Conservation (phyloP, 1,140 invertebrate species). For the Zaprionus africanus region DNA sequence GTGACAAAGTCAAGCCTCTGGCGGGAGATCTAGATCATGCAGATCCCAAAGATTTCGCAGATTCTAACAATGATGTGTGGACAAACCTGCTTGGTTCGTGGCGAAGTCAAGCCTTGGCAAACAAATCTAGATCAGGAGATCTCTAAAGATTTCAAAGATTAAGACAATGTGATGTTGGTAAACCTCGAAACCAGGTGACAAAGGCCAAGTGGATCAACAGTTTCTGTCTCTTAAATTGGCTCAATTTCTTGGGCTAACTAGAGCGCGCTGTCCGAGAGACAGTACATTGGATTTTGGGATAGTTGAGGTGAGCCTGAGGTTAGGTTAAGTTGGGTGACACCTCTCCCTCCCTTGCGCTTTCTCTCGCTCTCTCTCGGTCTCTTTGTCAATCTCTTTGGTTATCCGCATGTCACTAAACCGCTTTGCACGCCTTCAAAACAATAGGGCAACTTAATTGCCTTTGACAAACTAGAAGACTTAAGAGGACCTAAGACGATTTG, state of each 20-base stretch:
- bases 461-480: slow-evolving; percentile 58
- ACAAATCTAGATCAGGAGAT: slow-evolving; percentile 19
- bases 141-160: not conserved
- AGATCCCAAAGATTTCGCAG: not conserved
- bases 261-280: slow-evolving; percentile 40
- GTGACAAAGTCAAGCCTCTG: slow-evolving; percentile 49
- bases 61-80: slow-evolving; percentile 13
- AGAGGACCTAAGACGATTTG: slow-evolving; percentile 56
- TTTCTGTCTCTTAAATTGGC: slow-evolving; percentile 56
- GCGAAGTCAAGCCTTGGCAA: slow-evolving; percentile 15
- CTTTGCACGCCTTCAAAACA: slow-evolving; percentile 63
- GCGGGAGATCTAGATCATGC: not conserved
- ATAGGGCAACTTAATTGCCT: slow-evolving; percentile 63
- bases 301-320: not conserved
- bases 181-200: slow-evolving; percentile 28
- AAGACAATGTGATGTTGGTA: slow-evolving; percentile 51
- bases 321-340: slow-evolving; percentile 1
- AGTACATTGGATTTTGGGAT: not conserved
- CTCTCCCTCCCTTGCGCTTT: not conserved
- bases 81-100: slow-evolving; percentile 2
- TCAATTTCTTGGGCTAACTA: slow-evolving; percentile 65
- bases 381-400: not conserved
- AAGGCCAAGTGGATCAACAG: slow-evolving; percentile 25
- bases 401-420: slow-evolving; percentile 37
- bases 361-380: not conserved